Conservation (phyloP, 2,113 vertebrate species). For the Mus spicilegus region DNA sequence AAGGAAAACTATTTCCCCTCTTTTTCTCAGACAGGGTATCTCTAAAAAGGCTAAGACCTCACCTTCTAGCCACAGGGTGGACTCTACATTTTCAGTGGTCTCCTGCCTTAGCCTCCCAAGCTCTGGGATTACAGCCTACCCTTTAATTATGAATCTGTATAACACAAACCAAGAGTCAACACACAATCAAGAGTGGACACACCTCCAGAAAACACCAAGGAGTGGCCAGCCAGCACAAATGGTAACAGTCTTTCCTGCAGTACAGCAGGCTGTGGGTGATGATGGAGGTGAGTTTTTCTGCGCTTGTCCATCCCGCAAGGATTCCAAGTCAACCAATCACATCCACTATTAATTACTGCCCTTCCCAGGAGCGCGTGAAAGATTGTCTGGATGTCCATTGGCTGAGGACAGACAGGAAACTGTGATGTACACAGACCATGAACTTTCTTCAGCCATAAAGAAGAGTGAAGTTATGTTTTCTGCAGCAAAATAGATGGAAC, state of each 20-base stretch:
- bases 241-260: background rate
- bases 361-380: background rate
- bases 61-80: background rate
- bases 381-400: background rate
- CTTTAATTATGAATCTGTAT: background rate
- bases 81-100: background rate
- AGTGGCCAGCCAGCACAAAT: background rate
- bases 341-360: background rate
- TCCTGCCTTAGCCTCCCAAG: background rate
- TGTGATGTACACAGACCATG: too few species aligned
- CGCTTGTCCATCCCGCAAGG: background rate
- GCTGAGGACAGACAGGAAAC: background rate
- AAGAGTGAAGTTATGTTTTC: background rate
- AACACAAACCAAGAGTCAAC: background rate
- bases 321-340: background rate
- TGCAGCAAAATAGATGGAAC: background rate
- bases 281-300: background rate
- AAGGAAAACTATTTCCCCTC: rapidly evolving
- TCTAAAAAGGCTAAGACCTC: background rate
- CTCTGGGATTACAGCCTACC: background rate
- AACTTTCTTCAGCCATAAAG: background rate
- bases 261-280: background rate
- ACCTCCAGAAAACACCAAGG: background rate
- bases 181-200: too few species aligned
- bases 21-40: background rate